Evolutionary conservation across 2,888 invertebrate species (phyloP).

Genomic region (Cheilosia vulpina): DNA sequence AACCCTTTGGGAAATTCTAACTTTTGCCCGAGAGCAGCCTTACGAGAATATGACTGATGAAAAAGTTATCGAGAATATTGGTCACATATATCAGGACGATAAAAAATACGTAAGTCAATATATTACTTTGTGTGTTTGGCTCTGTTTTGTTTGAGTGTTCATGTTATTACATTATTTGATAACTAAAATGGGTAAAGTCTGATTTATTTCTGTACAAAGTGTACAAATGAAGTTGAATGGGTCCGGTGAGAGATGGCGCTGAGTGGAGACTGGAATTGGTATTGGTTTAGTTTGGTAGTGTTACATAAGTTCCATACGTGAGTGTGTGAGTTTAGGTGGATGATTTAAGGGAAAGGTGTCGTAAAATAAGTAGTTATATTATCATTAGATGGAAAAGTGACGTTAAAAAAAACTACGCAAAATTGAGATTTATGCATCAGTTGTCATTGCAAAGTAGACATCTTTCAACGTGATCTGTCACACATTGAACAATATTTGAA

Average conservation of each 20-base stretch:
- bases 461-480: too few species aligned
- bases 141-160: slow-evolving; percentile 8
- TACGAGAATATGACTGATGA: slow-evolving; percentile 91
- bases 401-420: too few species aligned
- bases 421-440: too few species aligned
- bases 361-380: too few species aligned
- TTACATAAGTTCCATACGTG: too few species aligned
- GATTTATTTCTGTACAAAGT: slow-evolving; percentile 60
- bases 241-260: slow-evolving; percentile 46
- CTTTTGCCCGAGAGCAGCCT: slow-evolving; percentile 92
- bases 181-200: slow-evolving; percentile 42
- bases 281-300: slow-evolving; percentile 28
- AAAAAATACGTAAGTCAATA: slow-evolving; percentile 86
- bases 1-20: slow-evolving; percentile 94
- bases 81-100: slow-evolving; percentile 90
- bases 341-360: too few species aligned
- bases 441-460: too few species aligned
- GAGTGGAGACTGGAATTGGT: slow-evolving; percentile 5
- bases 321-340: too few species aligned
- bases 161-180: slow-evolving; percentile 38
- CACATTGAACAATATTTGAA: too few species aligned
- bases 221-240: slow-evolving; percentile 51
- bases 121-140: slow-evolving; percentile 1
- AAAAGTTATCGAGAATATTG: slow-evolving; percentile 92
- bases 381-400: too few species aligned